phyloP scores from a whole-genome alignment of 2,797 vertebrate species.

The Oreochromis grahami region DNA sequence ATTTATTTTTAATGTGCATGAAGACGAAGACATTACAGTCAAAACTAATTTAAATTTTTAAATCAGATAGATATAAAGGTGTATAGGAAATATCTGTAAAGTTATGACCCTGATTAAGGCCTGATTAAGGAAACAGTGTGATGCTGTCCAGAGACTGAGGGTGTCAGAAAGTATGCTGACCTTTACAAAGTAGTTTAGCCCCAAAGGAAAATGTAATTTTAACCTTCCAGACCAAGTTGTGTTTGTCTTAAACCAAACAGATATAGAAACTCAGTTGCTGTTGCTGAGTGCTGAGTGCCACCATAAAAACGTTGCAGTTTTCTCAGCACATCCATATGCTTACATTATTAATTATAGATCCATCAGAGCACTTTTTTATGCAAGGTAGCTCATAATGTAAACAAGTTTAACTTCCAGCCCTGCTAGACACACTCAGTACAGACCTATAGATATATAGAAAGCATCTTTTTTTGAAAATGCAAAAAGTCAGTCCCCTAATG shows the following conservation, averaged over 20 bases:
- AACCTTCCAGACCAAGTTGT: background rate
- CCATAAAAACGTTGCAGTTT: fast-evolving
- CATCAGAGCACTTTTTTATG: background rate
- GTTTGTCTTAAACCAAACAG: background rate
- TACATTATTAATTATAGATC: background rate
- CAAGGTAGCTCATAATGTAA: background rate
- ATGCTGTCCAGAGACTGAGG: background rate
- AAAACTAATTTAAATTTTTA: background rate
- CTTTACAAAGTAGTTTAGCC: background rate
- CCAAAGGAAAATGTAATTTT: background rate
- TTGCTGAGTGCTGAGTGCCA: background rate
- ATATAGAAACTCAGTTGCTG: background rate
- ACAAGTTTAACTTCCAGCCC: background rate
- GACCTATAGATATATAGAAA: background rate
- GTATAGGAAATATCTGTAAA: background rate
- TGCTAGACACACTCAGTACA: background rate
- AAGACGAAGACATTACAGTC: fast-evolving
- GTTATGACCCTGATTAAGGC: background rate
- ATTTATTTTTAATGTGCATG: background rate
- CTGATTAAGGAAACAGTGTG: background rate
- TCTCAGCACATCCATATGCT: background rate
- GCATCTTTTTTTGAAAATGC: background rate
- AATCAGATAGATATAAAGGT: background rate
- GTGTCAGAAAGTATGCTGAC: background rate
- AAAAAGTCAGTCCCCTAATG: background rate